These are phyloP conservation scores for Phrynosoma platyrhinos DNA, from an alignment of 2,113 vertebrate species.

Conservation along the genomic window DNA sequence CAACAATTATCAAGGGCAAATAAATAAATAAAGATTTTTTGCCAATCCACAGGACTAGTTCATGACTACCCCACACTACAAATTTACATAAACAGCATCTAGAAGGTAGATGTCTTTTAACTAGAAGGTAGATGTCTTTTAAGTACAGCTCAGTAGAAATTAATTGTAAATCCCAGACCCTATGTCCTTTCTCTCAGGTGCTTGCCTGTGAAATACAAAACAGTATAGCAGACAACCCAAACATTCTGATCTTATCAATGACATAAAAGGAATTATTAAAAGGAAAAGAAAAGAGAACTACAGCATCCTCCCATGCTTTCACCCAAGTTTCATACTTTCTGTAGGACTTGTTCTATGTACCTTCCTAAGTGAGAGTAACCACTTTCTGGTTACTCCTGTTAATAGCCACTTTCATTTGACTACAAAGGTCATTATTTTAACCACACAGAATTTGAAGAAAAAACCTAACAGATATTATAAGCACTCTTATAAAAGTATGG, in stretches of 20 bases:
- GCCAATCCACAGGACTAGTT: slow-evolving; percentile 24
- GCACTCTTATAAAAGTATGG: not conserved
- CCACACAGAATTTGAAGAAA: not conserved
- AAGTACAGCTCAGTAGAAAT: not conserved
- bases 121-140: no score
- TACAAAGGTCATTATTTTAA: slow-evolving; percentile 29
- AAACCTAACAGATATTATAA: not conserved
- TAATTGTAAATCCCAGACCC: slow-evolving; percentile 16
- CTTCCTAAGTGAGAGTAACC: not conserved
- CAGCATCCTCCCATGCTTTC: not conserved
- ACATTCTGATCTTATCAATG: not conserved
- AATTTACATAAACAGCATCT: slow-evolving; percentile 25
- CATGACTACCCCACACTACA: not conserved
- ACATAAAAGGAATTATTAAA: not conserved
- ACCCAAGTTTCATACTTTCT: not conserved
- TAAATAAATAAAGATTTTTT: not conserved
- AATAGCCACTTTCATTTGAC: slow-evolving; percentile 29
- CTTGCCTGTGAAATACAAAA: slow-evolving; percentile 28
- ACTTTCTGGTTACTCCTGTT: not conserved
- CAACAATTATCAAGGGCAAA: not conserved
- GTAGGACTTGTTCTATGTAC: not conserved
- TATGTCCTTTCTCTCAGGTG: not conserved
- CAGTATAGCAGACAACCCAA: not conserved
- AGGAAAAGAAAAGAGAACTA: not conserved
- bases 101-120: slow-evolving; percentile 22